phyloP scores from a whole-genome alignment of 2,797 vertebrate species.

The Hydrolagus colliei region DNA sequence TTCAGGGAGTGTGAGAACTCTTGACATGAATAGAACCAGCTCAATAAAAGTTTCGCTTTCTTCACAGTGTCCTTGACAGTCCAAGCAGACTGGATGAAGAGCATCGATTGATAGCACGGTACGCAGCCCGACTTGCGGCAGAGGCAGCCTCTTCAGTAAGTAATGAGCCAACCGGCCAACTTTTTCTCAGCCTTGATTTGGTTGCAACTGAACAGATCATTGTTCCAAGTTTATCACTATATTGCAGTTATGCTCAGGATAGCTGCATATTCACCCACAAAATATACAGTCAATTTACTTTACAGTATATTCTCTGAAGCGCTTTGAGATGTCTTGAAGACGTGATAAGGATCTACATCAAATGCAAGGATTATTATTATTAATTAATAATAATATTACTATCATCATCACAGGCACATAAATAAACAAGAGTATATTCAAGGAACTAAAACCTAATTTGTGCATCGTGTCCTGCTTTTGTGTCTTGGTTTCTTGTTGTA shows the following conservation, averaged over 20 bases:
- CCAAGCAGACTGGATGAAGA: constrained; percentile 90
- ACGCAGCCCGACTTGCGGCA: constrained; percentile 90
- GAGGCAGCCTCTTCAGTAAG: constrained; percentile 83
- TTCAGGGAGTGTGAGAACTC: background rate
- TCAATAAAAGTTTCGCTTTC: background rate
- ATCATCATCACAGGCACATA: background rate
- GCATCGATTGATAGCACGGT: constrained; percentile 93
- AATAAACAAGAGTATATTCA: background rate
- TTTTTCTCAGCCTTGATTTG: background rate
- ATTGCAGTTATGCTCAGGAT: background rate
- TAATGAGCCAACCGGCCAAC: constrained; percentile 36
- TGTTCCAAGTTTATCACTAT: background rate
- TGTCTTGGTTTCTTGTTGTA: background rate
- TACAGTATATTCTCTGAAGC: too few relatives aligned
- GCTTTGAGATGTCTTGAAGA: too few relatives aligned
- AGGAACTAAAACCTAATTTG: background rate
- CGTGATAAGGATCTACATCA: too few relatives aligned
- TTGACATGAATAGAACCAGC: background rate
- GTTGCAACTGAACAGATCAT: background rate
- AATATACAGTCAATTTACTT: too few relatives aligned
- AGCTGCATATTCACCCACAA: too few relatives aligned
- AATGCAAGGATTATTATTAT: too few relatives aligned
- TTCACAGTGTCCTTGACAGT: constrained; percentile 63
- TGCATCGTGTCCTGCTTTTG: background rate
- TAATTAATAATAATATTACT: background rate